These are phyloP conservation scores for Aegotheles bennettii DNA, from an alignment of 2,113 vertebrate species.

Conservation along the genomic window DNA sequence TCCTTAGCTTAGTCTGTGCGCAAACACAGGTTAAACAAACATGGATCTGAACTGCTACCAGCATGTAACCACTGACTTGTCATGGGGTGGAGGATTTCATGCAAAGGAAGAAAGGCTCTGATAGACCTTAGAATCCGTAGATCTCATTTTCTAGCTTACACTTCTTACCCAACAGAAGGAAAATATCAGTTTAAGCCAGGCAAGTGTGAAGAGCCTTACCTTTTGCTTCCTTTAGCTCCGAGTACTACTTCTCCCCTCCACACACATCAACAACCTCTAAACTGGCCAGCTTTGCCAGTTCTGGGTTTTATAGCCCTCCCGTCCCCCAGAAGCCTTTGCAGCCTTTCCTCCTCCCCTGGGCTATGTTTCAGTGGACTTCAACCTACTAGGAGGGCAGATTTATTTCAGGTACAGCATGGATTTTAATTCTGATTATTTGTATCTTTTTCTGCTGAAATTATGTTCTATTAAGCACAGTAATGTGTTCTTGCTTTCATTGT, in stretches of 20 bases:
- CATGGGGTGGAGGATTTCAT: not conserved
- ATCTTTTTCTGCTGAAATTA: not conserved
- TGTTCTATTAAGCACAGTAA: not conserved
- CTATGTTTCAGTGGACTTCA: not conserved
- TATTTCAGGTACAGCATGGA: not conserved
- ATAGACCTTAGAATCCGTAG: not conserved
- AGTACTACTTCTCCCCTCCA: not conserved
- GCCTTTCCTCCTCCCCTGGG: not conserved
- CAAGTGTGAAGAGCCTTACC: not conserved
- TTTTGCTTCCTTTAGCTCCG: not conserved
- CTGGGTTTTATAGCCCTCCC: not conserved
- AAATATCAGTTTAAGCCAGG: not conserved
- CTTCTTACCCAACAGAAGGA: not conserved
- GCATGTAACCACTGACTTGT: fast-evolving
- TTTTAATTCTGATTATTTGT: not conserved
- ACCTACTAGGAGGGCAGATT: not conserved
- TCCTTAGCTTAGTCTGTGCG: not conserved
- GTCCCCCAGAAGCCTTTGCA: not conserved
- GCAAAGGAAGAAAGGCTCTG: not conserved
- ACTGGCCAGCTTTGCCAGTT: fast-evolving
- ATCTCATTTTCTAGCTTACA: not conserved
- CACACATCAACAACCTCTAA: not conserved
- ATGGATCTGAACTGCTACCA: not conserved
- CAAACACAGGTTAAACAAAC: not conserved
- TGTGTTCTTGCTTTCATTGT: not conserved